Evolutionary conservation across 2,888 invertebrate genomes (phyloP).

Genomic region (Neoaliturus tenellus): DNA sequence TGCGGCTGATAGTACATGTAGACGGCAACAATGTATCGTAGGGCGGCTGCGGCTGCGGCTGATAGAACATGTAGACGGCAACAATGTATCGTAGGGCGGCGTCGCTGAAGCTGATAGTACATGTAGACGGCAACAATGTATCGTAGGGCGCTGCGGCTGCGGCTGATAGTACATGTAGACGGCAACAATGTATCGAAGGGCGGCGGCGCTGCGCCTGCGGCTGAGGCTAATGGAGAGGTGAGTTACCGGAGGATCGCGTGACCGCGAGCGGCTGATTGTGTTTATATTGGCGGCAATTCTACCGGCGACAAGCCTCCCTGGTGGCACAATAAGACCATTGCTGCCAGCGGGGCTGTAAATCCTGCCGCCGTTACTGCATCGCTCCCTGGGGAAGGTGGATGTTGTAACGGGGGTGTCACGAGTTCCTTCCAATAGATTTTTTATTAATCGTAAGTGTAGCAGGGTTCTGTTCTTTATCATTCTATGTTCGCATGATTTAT

Average conservation of each 20-base stretch:
- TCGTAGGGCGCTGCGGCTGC: no score
- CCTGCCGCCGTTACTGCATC: background rate
- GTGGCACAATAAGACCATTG: background rate
- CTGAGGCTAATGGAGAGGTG: conserved; percentile 6
- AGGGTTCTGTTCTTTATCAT: no score
- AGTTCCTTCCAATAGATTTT: no score
- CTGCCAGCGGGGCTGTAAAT: background rate
- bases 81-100: no score
- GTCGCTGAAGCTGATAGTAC: no score
- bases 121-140: no score
- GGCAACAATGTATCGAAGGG: background rate
- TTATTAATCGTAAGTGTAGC: no score
- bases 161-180: background rate
- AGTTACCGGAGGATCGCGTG: background rate
- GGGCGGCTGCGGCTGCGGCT: background rate
- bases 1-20: background rate
- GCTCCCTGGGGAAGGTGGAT: background rate
- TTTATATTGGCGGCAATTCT: conserved; percentile 12
- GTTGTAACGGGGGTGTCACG: background rate
- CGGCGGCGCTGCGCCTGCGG: no score
- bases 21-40: no score
- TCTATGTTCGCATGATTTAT: no score
- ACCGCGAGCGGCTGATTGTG: background rate
- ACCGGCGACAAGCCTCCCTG: background rate
- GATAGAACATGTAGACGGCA: background rate